Base-by-base conservation (phyloP, 2,888 invertebrate species). In the Drepana falcataria region DNA sequence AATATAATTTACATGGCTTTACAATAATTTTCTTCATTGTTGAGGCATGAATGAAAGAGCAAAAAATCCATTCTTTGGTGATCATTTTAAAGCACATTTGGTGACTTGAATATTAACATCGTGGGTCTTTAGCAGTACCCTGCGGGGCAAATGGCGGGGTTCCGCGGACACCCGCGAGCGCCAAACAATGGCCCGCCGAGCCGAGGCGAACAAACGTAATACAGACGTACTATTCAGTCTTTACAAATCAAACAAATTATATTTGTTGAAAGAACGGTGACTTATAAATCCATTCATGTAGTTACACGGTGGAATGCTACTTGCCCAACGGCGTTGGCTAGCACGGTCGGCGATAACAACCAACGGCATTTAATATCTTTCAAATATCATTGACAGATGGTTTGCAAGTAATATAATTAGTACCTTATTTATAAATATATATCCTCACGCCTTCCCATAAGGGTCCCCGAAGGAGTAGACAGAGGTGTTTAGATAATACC, bases 181-280 rank as follows among this genome's bases (percentile, higher is more conserved):
- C 58, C 80, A 79, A 75, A 90, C 90, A 90, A 90, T 81, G 76
- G 65, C 61, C 67, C 64, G 69, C 71, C 62, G 67, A 64, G 74
- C 69, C 69, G 75, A 75, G 72, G 66, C 78, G 72, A 68, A 63
- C 69, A 72, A 72, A 68, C 72, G 71, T 71, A 75, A 77, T 75
- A 79, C 81, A 79, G 74, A 73, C 79, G 75, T 75, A 77, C 79
- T 63, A 85, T 87, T 86, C 84, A 81, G 76, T 83, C 87, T 81
- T 82, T 85, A 87, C 85, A 90, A 89, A 87, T 87, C 87, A 88
- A 86, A 88, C 87, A 88, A 87, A 89, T 89, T 89, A 85, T 87
- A 85, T 4, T 86, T 77, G 75, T 79, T 86, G 84, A 82, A 84
- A 80, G 40, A 51, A 44, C 44, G 70, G 75, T 77, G 76, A 81